Conservation (phyloP, 1,140 invertebrate genomes). For the Drosophila nikananu region DNA sequence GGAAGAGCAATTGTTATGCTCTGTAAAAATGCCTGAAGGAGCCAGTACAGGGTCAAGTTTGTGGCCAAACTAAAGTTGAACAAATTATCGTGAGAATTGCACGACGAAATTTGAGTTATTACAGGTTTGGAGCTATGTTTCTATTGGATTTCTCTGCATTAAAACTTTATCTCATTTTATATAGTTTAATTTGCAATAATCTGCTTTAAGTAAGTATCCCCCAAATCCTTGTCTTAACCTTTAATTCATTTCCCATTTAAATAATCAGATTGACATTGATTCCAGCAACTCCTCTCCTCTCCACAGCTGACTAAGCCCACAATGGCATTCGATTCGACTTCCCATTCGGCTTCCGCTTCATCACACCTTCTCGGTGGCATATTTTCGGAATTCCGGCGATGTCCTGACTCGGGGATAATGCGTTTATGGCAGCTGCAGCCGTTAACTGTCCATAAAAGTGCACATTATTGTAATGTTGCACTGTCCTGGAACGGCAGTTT, state of each 20-base stretch:
- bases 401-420: constrained; percentile 62
- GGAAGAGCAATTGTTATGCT: neutral
- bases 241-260: constrained; percentile 16
- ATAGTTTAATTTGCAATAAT: neutral
- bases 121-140: neutral
- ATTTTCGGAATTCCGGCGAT: constrained; percentile 25
- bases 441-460: constrained; percentile 81
- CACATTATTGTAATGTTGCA: constrained; percentile 83
- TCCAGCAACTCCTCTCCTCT: neutral
- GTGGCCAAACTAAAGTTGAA: neutral
- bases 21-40: constrained; percentile 1
- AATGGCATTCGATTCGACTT: constrained; percentile 28
- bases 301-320: neutral
- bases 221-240: neutral
- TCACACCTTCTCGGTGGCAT: constrained; percentile 21
- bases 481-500: constrained; percentile 68
- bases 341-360: neutral
- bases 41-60: neutral
- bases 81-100: constrained; percentile 4
- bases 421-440: constrained; percentile 79
- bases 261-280: constrained; percentile 18
- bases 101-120: neutral
- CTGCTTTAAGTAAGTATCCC: too few relatives aligned
- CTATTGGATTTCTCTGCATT: neutral
- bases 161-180: too few relatives aligned